Base-by-base conservation (phyloP, 2,888 invertebrate species). In the Drosophila anomelani region DNA sequence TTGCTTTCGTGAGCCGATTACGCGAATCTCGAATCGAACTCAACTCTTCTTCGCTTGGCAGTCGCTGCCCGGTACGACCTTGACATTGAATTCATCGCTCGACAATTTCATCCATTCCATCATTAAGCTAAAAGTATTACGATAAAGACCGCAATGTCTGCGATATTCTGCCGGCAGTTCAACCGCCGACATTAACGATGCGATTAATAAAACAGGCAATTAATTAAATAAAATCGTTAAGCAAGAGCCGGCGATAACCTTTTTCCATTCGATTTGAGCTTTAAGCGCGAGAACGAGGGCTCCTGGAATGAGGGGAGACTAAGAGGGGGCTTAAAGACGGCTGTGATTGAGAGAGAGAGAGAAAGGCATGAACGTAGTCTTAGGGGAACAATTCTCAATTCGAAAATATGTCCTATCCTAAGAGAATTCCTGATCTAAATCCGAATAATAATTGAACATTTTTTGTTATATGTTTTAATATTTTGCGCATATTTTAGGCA, bases 161-260 rank as follows among this genome's bases (percentile, higher is more conserved):
- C 23, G 20, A 17, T 38, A 66, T 55, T 64, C 57, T 51, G 17
- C 23, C 34, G 49, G 49, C 49, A 51, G 13, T 34, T 20, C 32
- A 20, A 13, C 20, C 32, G 51, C 12, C 36, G 43, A 41, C 29
- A 39, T 64, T 57, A 53, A 69, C 44, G 41, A 56, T 61, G 71
- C 58, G 67, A 75, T 79, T 75, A 77, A 77, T 68, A 61, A 71
- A 60, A 64, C 70, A 41, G 56, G 55, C 78, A 81, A 81, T 87
- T 87, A 87, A 79, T 84, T 81, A 74, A 57, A 72, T 77, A 77
- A 66, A 72, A 64, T 66, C 69, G 78, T 81, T 82, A 67, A 69
- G 77, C 62, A 53, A 39, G 32, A 51, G 63, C 54, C 58, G 57
- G 51, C 64, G 81, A 82, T 82, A 82, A 82, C 85, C 85, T 82